Conservation (phyloP, 35 echinoderm and acorn worm species). For the Apostichopus parvimensis region DNA sequence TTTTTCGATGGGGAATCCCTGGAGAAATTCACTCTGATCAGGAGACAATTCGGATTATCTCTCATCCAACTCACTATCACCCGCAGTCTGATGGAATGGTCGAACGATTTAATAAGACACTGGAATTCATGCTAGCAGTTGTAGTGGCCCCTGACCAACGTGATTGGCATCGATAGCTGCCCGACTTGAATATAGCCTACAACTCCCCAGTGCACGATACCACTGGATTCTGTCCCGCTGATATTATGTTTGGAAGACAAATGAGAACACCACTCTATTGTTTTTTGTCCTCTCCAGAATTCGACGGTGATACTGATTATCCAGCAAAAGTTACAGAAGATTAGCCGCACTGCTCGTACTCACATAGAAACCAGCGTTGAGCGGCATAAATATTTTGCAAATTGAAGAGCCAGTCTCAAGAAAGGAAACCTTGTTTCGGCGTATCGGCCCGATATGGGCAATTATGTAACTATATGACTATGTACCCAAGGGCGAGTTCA, state of each 20-base stretch:
- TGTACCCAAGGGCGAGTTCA: no score
- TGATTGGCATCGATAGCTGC: not conserved
- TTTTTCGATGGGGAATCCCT: not conserved
- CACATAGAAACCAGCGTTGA: not conserved
- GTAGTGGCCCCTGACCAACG: not conserved
- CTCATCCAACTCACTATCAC: not conserved
- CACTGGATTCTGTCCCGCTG: not conserved
- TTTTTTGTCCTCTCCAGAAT: not conserved
- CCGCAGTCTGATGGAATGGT: no score
- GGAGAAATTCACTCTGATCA: slow-evolving; percentile 6
- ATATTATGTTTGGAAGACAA: not conserved
- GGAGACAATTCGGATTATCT: not conserved
- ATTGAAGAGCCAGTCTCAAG: not conserved
- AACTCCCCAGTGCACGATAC: not conserved
- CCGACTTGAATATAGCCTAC: not conserved
- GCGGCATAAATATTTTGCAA: not conserved
- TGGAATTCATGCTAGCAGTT: not conserved
- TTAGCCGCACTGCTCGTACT: not conserved
- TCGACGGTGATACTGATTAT: not conserved
- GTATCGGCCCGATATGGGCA: no score
- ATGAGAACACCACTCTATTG: not conserved
- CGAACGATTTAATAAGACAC: not conserved
- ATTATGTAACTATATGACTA: no score
- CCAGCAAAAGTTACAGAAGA: not conserved
- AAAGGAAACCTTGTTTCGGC: no score